Percentiles rank a stretch among this genome's conserved stretches.
Conservation (phyloP, 2,888 invertebrate genomes). For the Hesperia comma region DNA sequence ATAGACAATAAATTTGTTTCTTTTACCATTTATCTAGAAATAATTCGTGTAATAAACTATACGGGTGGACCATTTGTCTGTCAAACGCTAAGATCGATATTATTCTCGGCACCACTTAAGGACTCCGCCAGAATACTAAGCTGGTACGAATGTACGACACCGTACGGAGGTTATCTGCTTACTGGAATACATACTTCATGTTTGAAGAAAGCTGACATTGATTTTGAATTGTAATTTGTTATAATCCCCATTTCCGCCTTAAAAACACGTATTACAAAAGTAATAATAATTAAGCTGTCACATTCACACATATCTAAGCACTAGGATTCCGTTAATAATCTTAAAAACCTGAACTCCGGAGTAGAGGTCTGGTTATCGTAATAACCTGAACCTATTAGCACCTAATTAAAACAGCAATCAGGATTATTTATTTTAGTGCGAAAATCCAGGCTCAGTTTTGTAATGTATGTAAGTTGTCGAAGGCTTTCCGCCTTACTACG, state of each 20-base stretch:
- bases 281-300: too few relatives aligned
- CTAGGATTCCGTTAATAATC: too few relatives aligned
- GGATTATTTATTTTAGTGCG: neutral
- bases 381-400: neutral
- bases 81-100: conserved; percentile 21
- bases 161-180: neutral
- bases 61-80: conserved; percentile 25
- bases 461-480: conserved; percentile 12
- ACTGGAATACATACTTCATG: neutral
- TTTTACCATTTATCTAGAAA: neutral
- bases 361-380: neutral
- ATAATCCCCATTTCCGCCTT: too few relatives aligned
- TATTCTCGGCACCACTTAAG: conserved; percentile 29
- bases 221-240: neutral
- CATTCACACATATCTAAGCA: too few relatives aligned
- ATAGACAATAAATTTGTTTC: neutral
- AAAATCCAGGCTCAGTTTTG: neutral
- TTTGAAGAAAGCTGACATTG: neutral
- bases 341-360: too few relatives aligned
- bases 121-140: conserved; percentile 31
- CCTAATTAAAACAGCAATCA: neutral
- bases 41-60: conserved; percentile 21
- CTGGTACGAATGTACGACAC: neutral
- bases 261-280: too few relatives aligned
- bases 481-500: conserved; percentile 15